Base-by-base conservation (phyloP, 2,888 invertebrate species). In the Muschampia plurimacula region DNA sequence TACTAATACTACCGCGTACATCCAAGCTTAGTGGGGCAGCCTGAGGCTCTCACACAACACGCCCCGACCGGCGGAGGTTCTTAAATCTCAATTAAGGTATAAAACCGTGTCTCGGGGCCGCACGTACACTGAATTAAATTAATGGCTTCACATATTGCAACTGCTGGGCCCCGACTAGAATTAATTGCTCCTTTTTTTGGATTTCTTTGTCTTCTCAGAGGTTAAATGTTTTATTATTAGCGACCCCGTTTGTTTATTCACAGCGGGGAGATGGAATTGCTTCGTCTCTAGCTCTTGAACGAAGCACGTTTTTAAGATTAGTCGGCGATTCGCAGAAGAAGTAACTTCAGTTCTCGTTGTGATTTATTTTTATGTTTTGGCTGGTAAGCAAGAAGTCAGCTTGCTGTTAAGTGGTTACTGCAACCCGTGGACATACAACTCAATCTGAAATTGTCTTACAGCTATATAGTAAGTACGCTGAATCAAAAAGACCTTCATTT, bases 51-150 rank as follows among this genome's bases (percentile, higher is more conserved):
- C 83, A 78, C 78, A 22, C 10, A 28, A 55, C 78, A 79, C 80
- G 82, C 84, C 84, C 88, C 89, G 84, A 79, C 81, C 22, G 22
- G 10, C 78, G 84, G 86, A 85, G 83, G 85, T 93, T 93, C 93
- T 94, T 94, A 93, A 93, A 93, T 94, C 93, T 91, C 93, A 93
- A 94, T 94, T 94, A 93, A 87, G 92, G 92, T 91, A 76, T 90
- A 89, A 92, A 92, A 92, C 92, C 93, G 87, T 90, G 92, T 92
- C 93, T 89, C 84, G 88, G 86, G 86, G 82, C 87, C 84, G 86
- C 91, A 92, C 92, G 92, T 91, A 90, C 88, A 88, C 89, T 90
- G 92, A 92, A 93, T 93, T 93, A 92, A 94, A 94, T 94, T 93
- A 94, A 94, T 94, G 94, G 91, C 86, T 84, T 81, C 93, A 94